These are phyloP conservation scores for Vesta saturnalis DNA, from an alignment of 2,888 invertebrate genomes.

Conservation along the genomic window DNA sequence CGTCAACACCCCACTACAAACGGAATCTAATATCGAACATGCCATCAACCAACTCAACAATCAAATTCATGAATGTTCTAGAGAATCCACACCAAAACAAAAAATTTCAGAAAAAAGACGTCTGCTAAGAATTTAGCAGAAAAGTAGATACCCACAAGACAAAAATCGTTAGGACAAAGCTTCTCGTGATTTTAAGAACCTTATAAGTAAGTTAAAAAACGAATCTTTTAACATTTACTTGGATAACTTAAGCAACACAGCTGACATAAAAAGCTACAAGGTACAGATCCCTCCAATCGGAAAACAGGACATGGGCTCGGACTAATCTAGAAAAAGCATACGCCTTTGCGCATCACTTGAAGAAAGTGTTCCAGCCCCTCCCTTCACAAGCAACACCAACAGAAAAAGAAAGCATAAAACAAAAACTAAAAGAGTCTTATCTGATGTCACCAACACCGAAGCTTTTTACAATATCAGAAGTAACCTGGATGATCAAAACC, in stretches of 20 bases:
- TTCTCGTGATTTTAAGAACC: constrained; percentile 6
- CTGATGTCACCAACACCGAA: constrained; percentile 13
- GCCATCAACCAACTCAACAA: background rate
- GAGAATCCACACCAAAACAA: background rate
- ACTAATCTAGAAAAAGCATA: background rate
- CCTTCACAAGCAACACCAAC: constrained; percentile 6
- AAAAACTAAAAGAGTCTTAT: constrained; percentile 12
- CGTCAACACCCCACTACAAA: background rate
- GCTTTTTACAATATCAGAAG: constrained; percentile 5
- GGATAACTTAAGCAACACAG: constrained; percentile 11
- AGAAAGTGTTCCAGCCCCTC: constrained; percentile 12
- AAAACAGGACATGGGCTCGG: constrained; percentile 1
- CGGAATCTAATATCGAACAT: background rate
- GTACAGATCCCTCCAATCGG: background rate
- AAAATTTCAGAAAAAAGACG: background rate
- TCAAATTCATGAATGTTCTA: background rate
- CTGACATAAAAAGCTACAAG: background rate
- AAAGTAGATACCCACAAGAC: background rate
- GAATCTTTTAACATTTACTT: constrained; percentile 6
- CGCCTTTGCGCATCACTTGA: constrained; percentile 4
- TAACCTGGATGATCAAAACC: background rate
- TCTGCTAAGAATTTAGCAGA: background rate
- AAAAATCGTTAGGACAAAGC: constrained; percentile 7
- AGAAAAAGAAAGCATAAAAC: constrained; percentile 8
- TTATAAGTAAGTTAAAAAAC: background rate